These are phyloP conservation scores for Oriolus oriolus DNA, from an alignment of 2,113 vertebrate species.

Conservation along the genomic window DNA sequence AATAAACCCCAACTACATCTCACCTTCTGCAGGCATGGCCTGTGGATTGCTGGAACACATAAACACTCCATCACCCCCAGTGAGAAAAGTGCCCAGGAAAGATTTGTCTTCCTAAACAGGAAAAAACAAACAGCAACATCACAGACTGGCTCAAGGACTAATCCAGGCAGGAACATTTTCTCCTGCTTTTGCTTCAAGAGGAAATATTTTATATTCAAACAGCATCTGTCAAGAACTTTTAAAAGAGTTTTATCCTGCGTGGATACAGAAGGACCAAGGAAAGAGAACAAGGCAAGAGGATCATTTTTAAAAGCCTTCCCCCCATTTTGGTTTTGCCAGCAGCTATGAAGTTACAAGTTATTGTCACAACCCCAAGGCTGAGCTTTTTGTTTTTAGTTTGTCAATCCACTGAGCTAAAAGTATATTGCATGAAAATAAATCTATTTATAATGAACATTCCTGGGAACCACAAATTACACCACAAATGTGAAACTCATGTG, in stretches of 20 bases:
- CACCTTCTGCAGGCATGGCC: slow-evolving; percentile 87
- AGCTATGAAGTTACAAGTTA: neutral
- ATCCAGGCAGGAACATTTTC: neutral
- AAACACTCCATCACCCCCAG: slow-evolving; percentile 79
- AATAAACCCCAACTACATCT: neutral
- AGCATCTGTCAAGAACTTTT: neutral
- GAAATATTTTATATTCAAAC: neutral
- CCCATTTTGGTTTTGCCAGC: neutral
- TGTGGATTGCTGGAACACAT: slow-evolving; percentile 78
- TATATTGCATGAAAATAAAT: slow-evolving; percentile 31
- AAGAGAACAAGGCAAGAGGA: neutral
- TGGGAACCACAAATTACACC: slow-evolving; percentile 29
- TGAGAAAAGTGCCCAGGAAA: slow-evolving; percentile 82
- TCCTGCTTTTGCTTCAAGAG: neutral
- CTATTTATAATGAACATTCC: slow-evolving; percentile 33
- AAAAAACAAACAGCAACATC: neutral
- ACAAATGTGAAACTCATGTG: slow-evolving; percentile 41
- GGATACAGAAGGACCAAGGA: neutral
- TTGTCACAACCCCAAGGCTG: slow-evolving; percentile 11
- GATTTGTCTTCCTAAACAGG: slow-evolving; percentile 73
- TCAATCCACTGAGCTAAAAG: neutral
- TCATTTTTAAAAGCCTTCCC: neutral
- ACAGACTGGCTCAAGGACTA: neutral
- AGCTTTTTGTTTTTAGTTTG: neutral
- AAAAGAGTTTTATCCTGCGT: neutral